Conservation (phyloP, 92 coral and sea anemone species). For the Anthopleura xanthogrammica region DNA sequence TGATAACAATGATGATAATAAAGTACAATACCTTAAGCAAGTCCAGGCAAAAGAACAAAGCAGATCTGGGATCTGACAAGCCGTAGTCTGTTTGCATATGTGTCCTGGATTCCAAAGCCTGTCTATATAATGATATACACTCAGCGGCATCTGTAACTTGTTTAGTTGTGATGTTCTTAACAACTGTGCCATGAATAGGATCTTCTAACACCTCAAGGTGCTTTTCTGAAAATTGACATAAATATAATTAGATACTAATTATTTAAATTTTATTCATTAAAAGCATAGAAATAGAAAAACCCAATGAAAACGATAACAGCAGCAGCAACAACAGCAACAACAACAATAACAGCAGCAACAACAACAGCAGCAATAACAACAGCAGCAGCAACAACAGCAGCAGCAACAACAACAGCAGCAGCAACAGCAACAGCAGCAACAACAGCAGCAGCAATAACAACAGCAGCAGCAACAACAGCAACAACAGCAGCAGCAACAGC, state of each 20-base stretch:
- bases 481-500: no score
- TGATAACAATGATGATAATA: background rate
- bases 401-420: no score
- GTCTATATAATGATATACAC: conserved; percentile 71
- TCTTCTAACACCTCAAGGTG: conserved; percentile 53
- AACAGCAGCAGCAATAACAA: background rate
- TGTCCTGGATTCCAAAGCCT: conserved; percentile 61
- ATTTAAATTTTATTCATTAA: no score
- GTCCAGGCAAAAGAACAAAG: conserved; percentile 68
- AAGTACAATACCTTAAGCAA: conserved; percentile 45
- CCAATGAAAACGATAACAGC: no score
- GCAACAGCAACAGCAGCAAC: background rate
- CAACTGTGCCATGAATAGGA: conserved; percentile 44
- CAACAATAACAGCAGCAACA: no score
- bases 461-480: no score
- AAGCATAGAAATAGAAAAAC: no score
- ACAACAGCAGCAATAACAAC: background rate
- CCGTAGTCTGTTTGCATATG: conserved; percentile 72
- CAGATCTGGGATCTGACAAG: conserved; percentile 51
- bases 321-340: no score
- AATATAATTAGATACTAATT: no score
- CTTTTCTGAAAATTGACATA: conserved; percentile 28
- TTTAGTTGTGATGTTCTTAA: conserved; percentile 51
- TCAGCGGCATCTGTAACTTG: conserved; percentile 82
- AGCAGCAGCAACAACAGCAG: no score